phyloP scores from a whole-genome alignment of 1,140 invertebrate species.

The Papilio machaon region DNA sequence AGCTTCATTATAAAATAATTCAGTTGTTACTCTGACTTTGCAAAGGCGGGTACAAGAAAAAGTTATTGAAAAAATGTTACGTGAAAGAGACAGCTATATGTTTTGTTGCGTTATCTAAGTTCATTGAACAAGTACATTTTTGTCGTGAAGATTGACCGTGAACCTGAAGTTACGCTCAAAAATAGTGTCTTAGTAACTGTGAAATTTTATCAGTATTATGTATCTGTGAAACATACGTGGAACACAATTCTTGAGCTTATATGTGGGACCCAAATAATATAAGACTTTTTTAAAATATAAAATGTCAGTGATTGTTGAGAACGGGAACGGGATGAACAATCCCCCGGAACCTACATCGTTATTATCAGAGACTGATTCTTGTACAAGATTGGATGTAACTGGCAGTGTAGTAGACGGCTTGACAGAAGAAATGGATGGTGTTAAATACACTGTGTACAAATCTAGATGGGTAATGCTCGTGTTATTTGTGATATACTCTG shows the following conservation, averaged over 20 bases:
- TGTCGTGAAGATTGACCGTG: neutral
- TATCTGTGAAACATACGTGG: neutral
- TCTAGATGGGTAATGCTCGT: conserved; percentile 92
- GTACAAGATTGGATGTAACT: conserved; percentile 48
- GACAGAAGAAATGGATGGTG: conserved; percentile 43
- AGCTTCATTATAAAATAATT: conserved; percentile 11
- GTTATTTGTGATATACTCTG: conserved; percentile 94
- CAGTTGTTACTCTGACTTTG: neutral
- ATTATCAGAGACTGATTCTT: conserved; percentile 15
- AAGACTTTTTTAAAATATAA: conserved; percentile 24
- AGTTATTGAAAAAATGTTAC: neutral
- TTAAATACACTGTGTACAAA: conserved; percentile 82
- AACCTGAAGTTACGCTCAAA: neutral
- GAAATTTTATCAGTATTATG: neutral
- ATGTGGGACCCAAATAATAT: conserved; percentile 16
- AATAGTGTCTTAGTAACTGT: neutral
- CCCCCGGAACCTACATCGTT: conserved; percentile 47
- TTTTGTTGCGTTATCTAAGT: conserved; percentile 1
- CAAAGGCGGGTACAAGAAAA: neutral
- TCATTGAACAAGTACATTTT: conserved; percentile 22
- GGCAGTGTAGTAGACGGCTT: conserved; percentile 66
- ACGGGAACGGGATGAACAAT: conserved; percentile 46
- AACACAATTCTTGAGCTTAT: conserved; percentile 3
- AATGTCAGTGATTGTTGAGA: conserved; percentile 40
- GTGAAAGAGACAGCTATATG: conserved; percentile 22